Base-by-base conservation (phyloP, 2,797 vertebrate genomes). In the Cyprinella venusta region DNA sequence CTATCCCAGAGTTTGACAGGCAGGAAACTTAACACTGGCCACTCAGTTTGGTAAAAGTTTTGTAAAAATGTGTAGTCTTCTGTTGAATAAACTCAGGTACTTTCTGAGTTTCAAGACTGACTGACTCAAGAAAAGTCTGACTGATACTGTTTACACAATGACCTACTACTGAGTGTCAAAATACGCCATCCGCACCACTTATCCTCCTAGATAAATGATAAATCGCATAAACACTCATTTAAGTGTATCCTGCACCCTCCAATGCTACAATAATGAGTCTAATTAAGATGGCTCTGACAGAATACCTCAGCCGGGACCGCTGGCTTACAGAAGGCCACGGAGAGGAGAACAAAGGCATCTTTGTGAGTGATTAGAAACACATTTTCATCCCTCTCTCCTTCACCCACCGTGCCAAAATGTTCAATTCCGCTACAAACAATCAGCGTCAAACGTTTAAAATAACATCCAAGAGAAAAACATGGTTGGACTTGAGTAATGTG, bases 301-400 rank as follows among this genome's bases (percentile, higher is more conserved):
- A 84, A 81, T 74, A 63, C 45, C 38, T 67, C 83, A 81, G 70
- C 71, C 78, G 3, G 36, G 61, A 78, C 72, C 74, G 45, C 83
- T 87, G 84, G 85, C 76, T 83, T 81, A 83, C 54, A 80, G 80
- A 76, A 79, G 74, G 90, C 86, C 88, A 87, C 71, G 79, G 86
- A 90, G 88, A 69, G 71, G 84, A 91, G 94, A 95, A 95, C 94
- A 95, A 95, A 95, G 94, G 93, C 93, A 94, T 94, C 94, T 94
- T 95, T 95, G 94, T 95, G 91, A 94, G 84, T 94, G 93, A 96
- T 95, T 95, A 93, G 90, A 95, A 95, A 92, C 95, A 95, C 92
- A 95, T 94, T 95, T 93, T 94, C 85, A 87, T 90, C 85, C 77
- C 87, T 87, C 77, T 86, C 86, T 88, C 87, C 76, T 86, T 88